A percentile compares a stretch with the other conserved stretches of the same genome.
These are phyloP conservation scores for Gymnocheta viridis DNA, from an alignment of 2,888 invertebrate species.

Conservation along the genomic window DNA sequence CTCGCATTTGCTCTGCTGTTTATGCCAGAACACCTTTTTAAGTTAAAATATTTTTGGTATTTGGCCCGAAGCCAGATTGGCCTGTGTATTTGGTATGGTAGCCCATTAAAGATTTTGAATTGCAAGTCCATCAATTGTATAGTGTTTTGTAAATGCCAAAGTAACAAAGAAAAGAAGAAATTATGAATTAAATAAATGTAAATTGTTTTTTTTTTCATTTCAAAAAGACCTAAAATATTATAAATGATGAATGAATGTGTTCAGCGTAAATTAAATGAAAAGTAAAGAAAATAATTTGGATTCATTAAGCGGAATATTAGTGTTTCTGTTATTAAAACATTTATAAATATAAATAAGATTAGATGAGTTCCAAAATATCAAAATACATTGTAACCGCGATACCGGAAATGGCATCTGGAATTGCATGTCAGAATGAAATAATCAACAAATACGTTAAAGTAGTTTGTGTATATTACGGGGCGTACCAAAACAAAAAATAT, in stretches of 20 bases:
- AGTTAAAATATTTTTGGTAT: slow-evolving; percentile 39
- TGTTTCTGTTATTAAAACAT: background rate
- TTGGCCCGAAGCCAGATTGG: slow-evolving; percentile 61
- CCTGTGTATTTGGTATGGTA: slow-evolving; percentile 17
- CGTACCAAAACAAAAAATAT: no score
- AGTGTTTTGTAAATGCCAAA: slow-evolving; percentile 25
- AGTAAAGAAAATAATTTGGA: background rate
- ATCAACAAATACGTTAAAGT: no score
- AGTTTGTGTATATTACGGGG: no score
- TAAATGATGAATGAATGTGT: slow-evolving; percentile 16
- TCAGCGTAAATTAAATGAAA: background rate
- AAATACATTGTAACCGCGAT: background rate
- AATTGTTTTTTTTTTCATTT: background rate
- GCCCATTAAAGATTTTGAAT: slow-evolving; percentile 21
- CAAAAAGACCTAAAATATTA: slow-evolving; percentile 16
- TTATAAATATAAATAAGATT: background rate
- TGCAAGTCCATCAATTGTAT: slow-evolving; percentile 57
- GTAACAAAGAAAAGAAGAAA: slow-evolving; percentile 9
- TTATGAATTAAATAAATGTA: background rate
- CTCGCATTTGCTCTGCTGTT: background rate
- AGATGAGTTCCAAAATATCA: background rate
- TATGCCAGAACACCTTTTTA: slow-evolving; percentile 57
- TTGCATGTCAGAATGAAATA: no score
- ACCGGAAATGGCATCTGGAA: no score
- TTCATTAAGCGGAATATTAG: background rate